A percentile compares a stretch with the other conserved stretches of the same genome.
Conservation (phyloP, 2,888 invertebrate genomes). For the Acrocera orbiculus region DNA sequence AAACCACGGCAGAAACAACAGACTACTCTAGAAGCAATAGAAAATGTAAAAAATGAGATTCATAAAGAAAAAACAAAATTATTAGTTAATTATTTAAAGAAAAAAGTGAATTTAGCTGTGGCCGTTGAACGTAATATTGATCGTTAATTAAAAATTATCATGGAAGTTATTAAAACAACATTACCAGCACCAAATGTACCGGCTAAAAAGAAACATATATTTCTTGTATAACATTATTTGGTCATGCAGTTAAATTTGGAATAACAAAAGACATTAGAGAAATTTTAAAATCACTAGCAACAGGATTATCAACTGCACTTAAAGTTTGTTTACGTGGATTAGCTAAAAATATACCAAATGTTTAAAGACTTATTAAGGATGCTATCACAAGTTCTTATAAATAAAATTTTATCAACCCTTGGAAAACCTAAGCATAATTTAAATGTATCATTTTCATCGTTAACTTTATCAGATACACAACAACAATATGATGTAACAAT, state of each 20-base stretch:
- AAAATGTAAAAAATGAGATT: no score
- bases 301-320: constrained; percentile 75
- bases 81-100: no score
- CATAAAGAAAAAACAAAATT: no score
- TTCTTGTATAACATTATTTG: constrained; percentile 80
- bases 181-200: constrained; percentile 62
- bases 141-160: constrained; percentile 62
- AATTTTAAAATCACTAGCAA: constrained; percentile 79
- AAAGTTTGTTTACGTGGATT: constrained; percentile 84
- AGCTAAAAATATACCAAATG: constrained; percentile 66
- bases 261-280: constrained; percentile 64
- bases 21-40: no score
- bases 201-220: constrained; percentile 61
- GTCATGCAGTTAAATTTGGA: constrained; percentile 65
- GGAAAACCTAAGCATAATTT: constrained; percentile 50
- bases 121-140: constrained; percentile 71
- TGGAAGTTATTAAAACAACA: constrained; percentile 62
- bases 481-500: constrained; percentile 54
- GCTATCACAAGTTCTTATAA: constrained; percentile 78
- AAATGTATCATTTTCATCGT: constrained; percentile 25
- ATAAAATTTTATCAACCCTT: constrained; percentile 55
- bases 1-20: no score
- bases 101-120: no score
- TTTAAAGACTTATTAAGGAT: constrained; percentile 74
- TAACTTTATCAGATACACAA: constrained; percentile 20